These are phyloP conservation scores for Tetramorium simillimum DNA, from an alignment of 1,140 invertebrate genomes.

Conservation along the genomic window DNA sequence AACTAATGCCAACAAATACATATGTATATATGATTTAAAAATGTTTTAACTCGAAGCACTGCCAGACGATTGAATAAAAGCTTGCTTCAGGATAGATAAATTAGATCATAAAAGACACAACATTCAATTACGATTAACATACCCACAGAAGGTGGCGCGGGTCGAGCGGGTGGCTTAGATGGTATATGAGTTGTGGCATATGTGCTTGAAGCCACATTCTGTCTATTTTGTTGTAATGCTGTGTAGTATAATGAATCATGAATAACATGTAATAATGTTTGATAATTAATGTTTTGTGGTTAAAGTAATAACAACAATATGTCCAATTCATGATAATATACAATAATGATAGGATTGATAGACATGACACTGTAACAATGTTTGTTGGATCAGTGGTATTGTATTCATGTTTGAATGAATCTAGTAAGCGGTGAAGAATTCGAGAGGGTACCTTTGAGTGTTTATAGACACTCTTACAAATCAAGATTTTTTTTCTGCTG, in stretches of 20 bases:
- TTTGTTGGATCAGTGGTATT: neutral
- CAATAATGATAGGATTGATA: neutral
- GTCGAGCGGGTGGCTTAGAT: constrained; percentile 84
- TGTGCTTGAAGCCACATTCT: constrained; percentile 82
- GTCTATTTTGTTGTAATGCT: constrained; percentile 84
- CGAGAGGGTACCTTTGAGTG: neutral
- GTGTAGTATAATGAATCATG: constrained; percentile 79
- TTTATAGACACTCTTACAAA: neutral
- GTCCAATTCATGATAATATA: constrained; percentile 34
- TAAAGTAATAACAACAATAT: neutral
- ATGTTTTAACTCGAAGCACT: constrained; percentile 17
- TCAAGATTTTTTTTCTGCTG: neutral
- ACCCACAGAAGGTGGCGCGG: constrained; percentile 84
- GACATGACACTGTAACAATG: neutral
- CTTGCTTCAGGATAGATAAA: constrained; percentile 37
- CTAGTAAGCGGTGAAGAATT: neutral
- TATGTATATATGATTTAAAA: neutral
- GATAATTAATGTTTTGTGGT: constrained; percentile 35
- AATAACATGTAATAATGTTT: constrained; percentile 66
- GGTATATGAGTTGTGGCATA: constrained; percentile 81
- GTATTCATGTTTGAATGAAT: constrained; percentile 17
- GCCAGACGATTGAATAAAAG: constrained; percentile 30
- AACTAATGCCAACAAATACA: constrained; percentile 14
- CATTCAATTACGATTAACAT: constrained; percentile 77
- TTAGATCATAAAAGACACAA: constrained; percentile 32